Evolutionary conservation across 1,140 invertebrate species (phyloP).

Genomic region (Cephus cinctus): DNA sequence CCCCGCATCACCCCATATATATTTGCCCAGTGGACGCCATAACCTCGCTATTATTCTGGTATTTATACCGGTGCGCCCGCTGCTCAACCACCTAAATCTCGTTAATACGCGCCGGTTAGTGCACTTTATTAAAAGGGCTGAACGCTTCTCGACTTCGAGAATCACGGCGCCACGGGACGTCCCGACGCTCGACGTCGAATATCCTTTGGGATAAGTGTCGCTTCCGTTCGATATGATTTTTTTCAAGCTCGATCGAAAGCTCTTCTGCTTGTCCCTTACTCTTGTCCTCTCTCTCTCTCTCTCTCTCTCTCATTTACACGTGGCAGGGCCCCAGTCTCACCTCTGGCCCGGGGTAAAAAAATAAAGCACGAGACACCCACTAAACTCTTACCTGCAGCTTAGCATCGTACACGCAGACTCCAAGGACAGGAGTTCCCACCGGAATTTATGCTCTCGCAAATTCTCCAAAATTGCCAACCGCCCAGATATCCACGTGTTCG

Average conservation of each 20-base stretch:
- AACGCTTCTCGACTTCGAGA: conserved; percentile 21
- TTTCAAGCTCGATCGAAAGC: not conserved
- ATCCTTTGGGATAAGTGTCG: too few species aligned
- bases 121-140: conserved; percentile 37
- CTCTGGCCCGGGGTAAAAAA: not conserved
- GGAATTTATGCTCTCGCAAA: conserved; percentile 42
- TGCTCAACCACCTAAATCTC: conserved; percentile 26
- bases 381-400: not conserved
- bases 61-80: conserved; percentile 39
- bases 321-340: not conserved
- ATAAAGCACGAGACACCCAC: not conserved
- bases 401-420: too few species aligned
- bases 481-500: conserved; percentile 18
- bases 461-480: conserved; percentile 32
- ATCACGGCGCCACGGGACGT: conserved; percentile 12
- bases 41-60: conserved; percentile 48
- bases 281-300: not conserved
- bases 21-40: conserved; percentile 39
- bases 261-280: not conserved
- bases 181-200: too few species aligned
- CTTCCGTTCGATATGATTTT: too few species aligned
- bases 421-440: conserved; percentile 4
- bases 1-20: too few species aligned
- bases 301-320: not conserved
- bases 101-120: conserved; percentile 45